Base-by-base conservation (phyloP, 2,797 vertebrate genomes). In the Lutjanus campechanus region DNA sequence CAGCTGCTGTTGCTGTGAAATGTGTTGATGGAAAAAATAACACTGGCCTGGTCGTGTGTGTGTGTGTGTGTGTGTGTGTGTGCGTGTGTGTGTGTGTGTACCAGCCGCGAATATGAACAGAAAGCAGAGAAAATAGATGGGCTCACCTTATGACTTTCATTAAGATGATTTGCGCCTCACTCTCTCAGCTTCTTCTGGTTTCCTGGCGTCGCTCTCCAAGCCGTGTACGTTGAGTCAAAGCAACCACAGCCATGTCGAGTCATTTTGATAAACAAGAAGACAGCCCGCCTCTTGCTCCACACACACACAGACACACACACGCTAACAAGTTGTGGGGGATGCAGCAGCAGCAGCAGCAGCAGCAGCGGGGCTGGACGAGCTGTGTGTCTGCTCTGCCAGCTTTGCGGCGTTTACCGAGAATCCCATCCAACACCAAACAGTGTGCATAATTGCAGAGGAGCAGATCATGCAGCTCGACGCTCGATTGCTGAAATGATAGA, bases 71-170 rank as follows among this genome's bases (percentile, higher is more conserved):
- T 25, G 25, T 25, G 25, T 25, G 49, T 29, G 44, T 5, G 54
- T 25, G 69, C 8, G 41, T 58, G 7, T 12, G 53, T 22, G 73
- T 11, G 19, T 53, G 7, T 15, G 58, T 29, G 36, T 5, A 43
- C 1, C 56, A 65, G 40, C 36, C 53, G 19, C 13, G 10, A 16
- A 36, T 8, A 11, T 8, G 40, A 20, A 10, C 44, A 16, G 11
- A 11, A 54, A 59, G 47, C n/a, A 47, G 49, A 55, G 15, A 8
- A 6, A 46, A 70, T 1, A 8, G 2, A 7, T 8, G 22, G 44
- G 69, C 92, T 91, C 85, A 95, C 95, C 94, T 89, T 76, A 1
- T 59, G 85, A 90, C 89, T 86, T 81, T 92, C 94, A 95, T 95
- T 64, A 77, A 95, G 91, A 89, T 89, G 80, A 69, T 79, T 12